Percentiles rank a stretch among this genome's conserved stretches.
Evolutionary conservation across 2,888 invertebrate species (phyloP).

Genomic region (Sipunculus nudus): DNA sequence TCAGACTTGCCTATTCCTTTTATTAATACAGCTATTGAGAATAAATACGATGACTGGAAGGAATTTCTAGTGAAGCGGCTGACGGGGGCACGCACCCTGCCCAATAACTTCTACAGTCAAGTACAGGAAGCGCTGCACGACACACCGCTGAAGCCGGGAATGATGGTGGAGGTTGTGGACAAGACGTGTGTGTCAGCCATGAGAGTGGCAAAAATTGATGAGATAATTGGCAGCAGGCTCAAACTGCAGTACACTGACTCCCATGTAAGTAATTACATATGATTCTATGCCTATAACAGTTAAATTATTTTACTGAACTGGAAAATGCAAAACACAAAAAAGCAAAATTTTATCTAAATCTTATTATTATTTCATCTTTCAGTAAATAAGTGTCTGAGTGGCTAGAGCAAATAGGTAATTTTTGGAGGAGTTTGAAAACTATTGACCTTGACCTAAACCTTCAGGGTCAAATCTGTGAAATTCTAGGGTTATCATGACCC

Average conservation of each 20-base stretch:
- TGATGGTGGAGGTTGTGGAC: constrained; percentile 92
- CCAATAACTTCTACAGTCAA: constrained; percentile 90
- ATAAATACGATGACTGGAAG: constrained; percentile 96
- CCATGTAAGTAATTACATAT: constrained; percentile 66
- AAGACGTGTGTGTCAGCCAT: constrained; percentile 95
- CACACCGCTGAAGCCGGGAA: constrained; percentile 70
- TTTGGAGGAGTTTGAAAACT: too few relatives aligned
- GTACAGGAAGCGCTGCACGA: constrained; percentile 69
- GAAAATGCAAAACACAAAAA: too few relatives aligned
- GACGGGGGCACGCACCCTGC: constrained; percentile 93
- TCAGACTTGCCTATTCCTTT: too few relatives aligned
- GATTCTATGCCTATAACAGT: too few relatives aligned
- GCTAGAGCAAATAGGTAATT: too few relatives aligned
- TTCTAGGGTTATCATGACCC: too few relatives aligned
- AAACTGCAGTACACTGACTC: constrained; percentile 79
- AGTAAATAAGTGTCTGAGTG: too few relatives aligned
- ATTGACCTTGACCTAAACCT: too few relatives aligned
- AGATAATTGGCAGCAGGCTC: constrained; percentile 90
- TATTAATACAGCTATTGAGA: constrained; percentile 81
- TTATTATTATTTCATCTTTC: too few relatives aligned
- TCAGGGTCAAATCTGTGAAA: too few relatives aligned
- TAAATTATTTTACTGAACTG: too few relatives aligned
- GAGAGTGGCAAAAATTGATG: constrained; percentile 84
- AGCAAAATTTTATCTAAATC: too few relatives aligned
- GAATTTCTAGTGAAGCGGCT: constrained; percentile 90